Conservation (phyloP, 2,888 invertebrate species). For the Dynastes grantii region DNA sequence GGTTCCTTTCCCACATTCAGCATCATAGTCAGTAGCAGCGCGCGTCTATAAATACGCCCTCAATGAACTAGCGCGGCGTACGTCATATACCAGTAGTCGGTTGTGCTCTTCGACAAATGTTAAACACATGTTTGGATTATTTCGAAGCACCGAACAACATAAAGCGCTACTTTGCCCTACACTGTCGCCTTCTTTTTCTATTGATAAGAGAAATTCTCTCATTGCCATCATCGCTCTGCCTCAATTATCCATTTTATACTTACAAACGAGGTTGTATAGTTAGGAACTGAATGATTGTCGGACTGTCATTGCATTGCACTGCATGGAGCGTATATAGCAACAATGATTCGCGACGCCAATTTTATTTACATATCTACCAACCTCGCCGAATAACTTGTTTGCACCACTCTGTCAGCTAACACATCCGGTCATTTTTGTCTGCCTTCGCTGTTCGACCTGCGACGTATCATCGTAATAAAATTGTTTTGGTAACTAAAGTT, state of each 20-base stretch:
- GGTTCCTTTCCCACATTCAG: constrained; percentile 44
- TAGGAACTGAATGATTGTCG: constrained; percentile 14
- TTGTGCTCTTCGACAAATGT: constrained; percentile 28
- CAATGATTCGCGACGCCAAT: constrained; percentile 25
- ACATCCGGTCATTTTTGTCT: constrained; percentile 36
- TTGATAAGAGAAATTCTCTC: neutral
- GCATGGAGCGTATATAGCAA: no score
- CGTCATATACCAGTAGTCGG: constrained; percentile 32
- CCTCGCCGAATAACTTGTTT: constrained; percentile 13
- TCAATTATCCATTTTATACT: constrained; percentile 41
- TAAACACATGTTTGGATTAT: constrained; percentile 44
- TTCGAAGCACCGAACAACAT: constrained; percentile 6
- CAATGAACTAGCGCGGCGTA: constrained; percentile 23
- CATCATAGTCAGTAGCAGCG: neutral
- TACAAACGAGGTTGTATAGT: no score
- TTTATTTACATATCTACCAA: constrained; percentile 5
- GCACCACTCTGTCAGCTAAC: neutral
- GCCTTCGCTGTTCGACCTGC: neutral
- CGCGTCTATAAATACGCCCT: constrained; percentile 41
- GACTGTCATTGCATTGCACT: neutral
- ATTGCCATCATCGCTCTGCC: constrained; percentile 36
- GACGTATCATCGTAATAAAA: no score
- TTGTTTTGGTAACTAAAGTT: no score
- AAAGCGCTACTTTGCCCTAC: neutral
- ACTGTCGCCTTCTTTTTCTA: constrained; percentile 1